phyloP scores from a whole-genome alignment of 2,888 invertebrate genomes.

The Orthonychiurus folsomi region DNA sequence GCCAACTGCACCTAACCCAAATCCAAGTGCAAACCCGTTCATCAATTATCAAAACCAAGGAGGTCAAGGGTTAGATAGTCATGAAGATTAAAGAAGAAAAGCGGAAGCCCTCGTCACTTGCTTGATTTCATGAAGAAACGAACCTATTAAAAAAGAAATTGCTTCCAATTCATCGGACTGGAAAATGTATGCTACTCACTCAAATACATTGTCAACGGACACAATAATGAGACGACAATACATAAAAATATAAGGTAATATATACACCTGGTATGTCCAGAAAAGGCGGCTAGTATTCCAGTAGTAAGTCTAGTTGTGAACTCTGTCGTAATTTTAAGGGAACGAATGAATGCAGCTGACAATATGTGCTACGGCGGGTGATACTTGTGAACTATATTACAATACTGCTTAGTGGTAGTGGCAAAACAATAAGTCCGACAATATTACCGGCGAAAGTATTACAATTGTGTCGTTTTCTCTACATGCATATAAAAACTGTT shows the following conservation, averaged over 20 bases:
- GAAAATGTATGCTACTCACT: background rate
- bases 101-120: background rate
- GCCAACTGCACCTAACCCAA: background rate
- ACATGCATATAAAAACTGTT: too few species aligned
- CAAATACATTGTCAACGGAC: background rate
- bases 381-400: too few species aligned
- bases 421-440: background rate
- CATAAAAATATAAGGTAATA: background rate
- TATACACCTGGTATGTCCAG: too few species aligned
- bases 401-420: background rate
- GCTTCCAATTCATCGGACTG: background rate
- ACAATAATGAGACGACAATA: slow-evolving; percentile 1
- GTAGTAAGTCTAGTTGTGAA: too few species aligned
- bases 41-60: background rate
- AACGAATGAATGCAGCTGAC: too few species aligned
- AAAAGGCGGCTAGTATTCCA: too few species aligned
- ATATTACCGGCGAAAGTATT: background rate
- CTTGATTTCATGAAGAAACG: background rate
- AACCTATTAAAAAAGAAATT: background rate
- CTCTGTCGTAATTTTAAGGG: too few species aligned
- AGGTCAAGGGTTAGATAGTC: background rate
- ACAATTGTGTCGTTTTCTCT: background rate
- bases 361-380: too few species aligned
- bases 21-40: background rate
- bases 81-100: background rate